Evolutionary conservation across 2,797 vertebrate genomes (phyloP), one percentile per base, ranked within the genome.

Genomic region (Ceyx erithaca): DNA sequence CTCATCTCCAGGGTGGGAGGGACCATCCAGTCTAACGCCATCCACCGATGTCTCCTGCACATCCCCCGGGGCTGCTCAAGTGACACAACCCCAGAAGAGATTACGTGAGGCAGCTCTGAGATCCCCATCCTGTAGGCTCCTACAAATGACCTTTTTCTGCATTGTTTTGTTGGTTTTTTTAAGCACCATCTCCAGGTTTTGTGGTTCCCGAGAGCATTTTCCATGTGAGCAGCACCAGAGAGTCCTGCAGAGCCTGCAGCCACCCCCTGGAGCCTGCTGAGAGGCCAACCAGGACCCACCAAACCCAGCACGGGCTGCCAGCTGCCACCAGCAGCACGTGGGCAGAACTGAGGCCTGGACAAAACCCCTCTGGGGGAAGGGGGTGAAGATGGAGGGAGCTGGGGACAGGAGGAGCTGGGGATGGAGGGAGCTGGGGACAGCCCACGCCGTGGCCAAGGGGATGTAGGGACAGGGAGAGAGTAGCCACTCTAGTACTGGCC

Each of bases 281-380:
- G 94, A 84, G 83, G 84, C 87, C 94, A 83, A 80, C 89, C 11
- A 16, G 80, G 87, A 84, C 75, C 84, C 62, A 63, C 71, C 51
- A 25, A 80, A 46, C 25, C 90, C 85, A 41, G 0, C 1, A 0
- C 54, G 0, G 91, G 92, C 85, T 75, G 72, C 25, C 2, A 66
- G 72, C 89, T 77, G 89, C 91, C 83, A 57, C 31, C 0, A 14
- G 7, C 11, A 26, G 7, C 68, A 37, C 12, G 9, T 2, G 84
- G 86, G 73, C 89, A 75, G 84, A 30, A 45, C 2, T n/a, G 0
- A 46, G 72, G 73, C 26, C 51, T 2, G 0, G 1, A 26, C n/a
- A 31, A 9, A 71, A 4, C 14, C 69, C 4, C 22, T 8, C 52
- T 40, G 0, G 1, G 77, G 37, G 28, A 57, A 22, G 18, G 52